Base-by-base conservation (phyloP, 23 tunicate genomes). In the Halocynthia roretzi region DNA sequence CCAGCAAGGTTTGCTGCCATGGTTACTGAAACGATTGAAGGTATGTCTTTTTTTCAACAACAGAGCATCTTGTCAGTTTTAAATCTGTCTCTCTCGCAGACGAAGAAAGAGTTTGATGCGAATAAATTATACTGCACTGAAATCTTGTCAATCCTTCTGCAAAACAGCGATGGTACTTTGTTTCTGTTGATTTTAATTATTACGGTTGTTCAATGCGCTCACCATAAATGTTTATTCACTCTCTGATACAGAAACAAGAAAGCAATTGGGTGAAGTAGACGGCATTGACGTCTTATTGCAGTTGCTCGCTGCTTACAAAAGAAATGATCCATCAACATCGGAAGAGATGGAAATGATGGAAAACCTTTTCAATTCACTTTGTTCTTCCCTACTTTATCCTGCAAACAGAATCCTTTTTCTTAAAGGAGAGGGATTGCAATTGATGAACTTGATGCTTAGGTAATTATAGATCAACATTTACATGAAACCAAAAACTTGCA, bases 331-430 rank as follows among this genome's bases (percentile, higher is more conserved):
- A 5, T 77, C 68, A 7, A 77, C 73, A 40, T 70, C 90, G 6
- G 94, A 94, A 55, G 99, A 94, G 73, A 82, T 89, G 57, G 99
- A 94, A 69, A 65, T 84, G 31, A 94, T 94, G 99, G 99, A 94
- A 70, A 94, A 94, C 53, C 56, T 94, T 17, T 94, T 94, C 70
- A 94, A 94, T 78, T 81, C 87, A 54, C 55, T 94, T 31, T 94
- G 99, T 61, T 84, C 95, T 18, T 54, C 90, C 0, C 56, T 94
- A 63, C 82, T 87, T 23, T 82, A 53, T 49, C 70, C 77, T 6
- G 76, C 79, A 12, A 94, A 94, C 62, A 77, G 91, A 12, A 81
- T 75, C 50, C 68, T 80, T 68, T 94, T 94, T 77, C 77, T 94
- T 20, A 76, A 94, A 51, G 99, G 95, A n/a, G 99, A 94, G 77